Evolutionary conservation across 1,140 invertebrate species (phyloP), one percentile per base, ranked within the genome.

Genomic region (Drosophila simulans): DNA sequence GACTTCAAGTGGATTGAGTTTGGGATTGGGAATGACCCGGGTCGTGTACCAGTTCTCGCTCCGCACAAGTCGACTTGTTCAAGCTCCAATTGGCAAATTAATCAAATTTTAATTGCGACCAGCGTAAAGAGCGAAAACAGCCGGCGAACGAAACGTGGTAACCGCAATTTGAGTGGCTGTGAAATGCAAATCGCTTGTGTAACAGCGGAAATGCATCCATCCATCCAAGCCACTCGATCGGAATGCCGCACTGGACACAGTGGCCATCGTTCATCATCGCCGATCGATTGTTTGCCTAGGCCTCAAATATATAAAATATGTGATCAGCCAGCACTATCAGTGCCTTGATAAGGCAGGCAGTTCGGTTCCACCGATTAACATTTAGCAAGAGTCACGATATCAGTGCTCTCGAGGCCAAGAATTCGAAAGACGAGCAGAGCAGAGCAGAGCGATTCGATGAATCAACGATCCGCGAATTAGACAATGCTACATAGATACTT

Each of bases 51-150:
- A 76, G 42, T 76, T 74, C 70, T 51, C 59, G 51, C 34, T 40
- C 37, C 70, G 31, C 51, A 74, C 58, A 68, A 76, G 58, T 66
- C 62, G 39, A 62, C 73, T 59, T 63, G 49, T 71, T 77, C 70
- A 73, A 72, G 73, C 77, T 85, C 77, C 77, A 85, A 85, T 84
- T 84, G 78, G 78, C 83, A 78, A 78, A 76, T 79, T 82, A 53
- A 79, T 82, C 69, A 78, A 75, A 86, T 71, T 66, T 55, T 49
- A 74, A 66, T 63, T 65, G 49, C 49, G 31, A 77, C 25, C 57
- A 45, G 34, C 52, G 52, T 25, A 39, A 43, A 72, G 20, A 52
- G 39, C 39, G 39, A 45, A 52, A 58, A 37, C 15, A 40, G 22
- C 39, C 1, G 37, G 31, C 64, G 48, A 49, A 37, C 20, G 2